Base-by-base conservation (phyloP, 2,888 invertebrate species). In the Sarcophaga caerulescens region DNA sequence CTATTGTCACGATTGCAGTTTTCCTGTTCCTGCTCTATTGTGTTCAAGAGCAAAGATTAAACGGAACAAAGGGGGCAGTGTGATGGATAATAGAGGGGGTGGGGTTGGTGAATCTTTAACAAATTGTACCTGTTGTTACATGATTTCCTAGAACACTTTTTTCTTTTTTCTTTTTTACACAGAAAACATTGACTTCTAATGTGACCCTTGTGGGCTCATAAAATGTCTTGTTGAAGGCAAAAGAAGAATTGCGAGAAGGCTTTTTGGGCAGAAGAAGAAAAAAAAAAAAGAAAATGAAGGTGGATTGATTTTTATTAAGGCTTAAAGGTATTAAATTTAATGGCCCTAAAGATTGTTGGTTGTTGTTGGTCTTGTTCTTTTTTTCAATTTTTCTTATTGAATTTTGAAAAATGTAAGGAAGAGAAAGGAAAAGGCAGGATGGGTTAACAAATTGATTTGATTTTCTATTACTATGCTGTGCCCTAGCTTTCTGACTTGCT, bases 201-300 rank as follows among this genome's bases (percentile, higher is more conserved):
- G 88, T 87, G 89, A 85, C 88, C 89, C 89, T 87, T 87, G 89
- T 84, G 89, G 86, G 87, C 88, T 88, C 88, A 87, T 87, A 88
- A 87, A 87, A 87, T 71, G 66, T 85, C 63, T 80, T 77, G 70
- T 81, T 81, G 79, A 84, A 74, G 74, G 69, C 74, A 63, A 66
- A 21, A 62, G 66, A 71, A 59, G 52, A 21, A 21, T 3, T 23
- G 6, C 0, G 35, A 35, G 35, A 35, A 6, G 35, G 35, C 25
- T 25, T 25, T 35, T 35, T 35, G 63, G 63, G 35, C 3, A 47
- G 19, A 45, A 6, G 21, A 23, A 47, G 19, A 45, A 6, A 47
- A 23, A 47, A 11, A 45, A 6, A 19, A 23, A 47, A 17, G 11
- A 44, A 45, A 69, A 10, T 19, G 63, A n/a, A 74, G 63, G 57